Evolutionary conservation across 1,140 invertebrate species (phyloP), one percentile per base, ranked within the genome.

Genomic region (Gonatopus flavifemur): DNA sequence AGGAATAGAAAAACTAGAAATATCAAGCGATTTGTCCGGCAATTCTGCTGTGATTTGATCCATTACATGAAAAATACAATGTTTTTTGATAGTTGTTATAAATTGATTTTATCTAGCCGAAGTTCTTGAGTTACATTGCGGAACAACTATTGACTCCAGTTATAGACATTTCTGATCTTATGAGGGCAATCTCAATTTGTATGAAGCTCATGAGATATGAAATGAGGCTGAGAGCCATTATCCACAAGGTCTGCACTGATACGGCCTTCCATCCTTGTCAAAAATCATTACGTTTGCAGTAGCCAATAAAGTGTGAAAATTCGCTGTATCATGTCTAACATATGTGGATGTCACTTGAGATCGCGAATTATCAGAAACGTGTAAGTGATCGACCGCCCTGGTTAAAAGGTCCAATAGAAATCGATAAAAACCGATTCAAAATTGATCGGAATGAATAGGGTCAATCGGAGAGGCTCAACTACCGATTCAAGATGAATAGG

Each of bases 141-240:
- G n/a, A n/a, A 12, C 28, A 25, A 49, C 43, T 20, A 25, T 46
- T 51, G 8, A 62, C 20, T 9, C 53, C 52, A 2, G 30, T 35
- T 10, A 55, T 45, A 9, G 37, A 40, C 2, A 48, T 35, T 15
- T 42, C 25, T n/a, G 12, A 41, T 40, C 2, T 30, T 20, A n/a
- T 33, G 33, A 13, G 3, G 37, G 12, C 7, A 59, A 20, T n/a
- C 15, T 35, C 13, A 59, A 28, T 32, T 28, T 39, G 31, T 16
- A 13, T 41, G 48, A 1, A 57, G 15, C 13, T 38, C 32, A 20
- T 39, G 28, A n/a, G 52, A 52, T 38, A 62, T 55, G 31, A 62
- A 25, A 30, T 52, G 52, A 0, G 49, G 46, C 37, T 62, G 55
- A 12, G 55, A 52, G 3, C 52, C 59, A n/a, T 47, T 3, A 21